Percentiles rank a stretch among this genome's conserved stretches.
These are phyloP conservation scores for Cremastinae sp. DNA, from an alignment of 2,888 invertebrate genomes.

Conservation along the genomic window DNA sequence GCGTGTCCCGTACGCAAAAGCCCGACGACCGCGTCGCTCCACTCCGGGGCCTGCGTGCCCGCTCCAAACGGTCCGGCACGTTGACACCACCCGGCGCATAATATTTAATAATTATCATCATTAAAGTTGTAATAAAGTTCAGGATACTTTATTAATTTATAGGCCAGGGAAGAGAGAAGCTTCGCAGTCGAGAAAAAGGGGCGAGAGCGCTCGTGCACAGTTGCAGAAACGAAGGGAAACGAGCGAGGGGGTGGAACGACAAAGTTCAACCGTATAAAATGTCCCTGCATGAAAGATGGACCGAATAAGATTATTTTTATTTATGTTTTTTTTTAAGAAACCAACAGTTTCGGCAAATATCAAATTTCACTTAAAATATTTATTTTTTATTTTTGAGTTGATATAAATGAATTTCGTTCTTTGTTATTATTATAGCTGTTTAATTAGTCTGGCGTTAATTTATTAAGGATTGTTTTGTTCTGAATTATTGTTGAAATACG, in stretches of 20 bases:
- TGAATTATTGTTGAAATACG: too few species aligned
- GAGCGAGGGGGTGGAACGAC: slow-evolving; percentile 1
- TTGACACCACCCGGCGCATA: slow-evolving; percentile 76
- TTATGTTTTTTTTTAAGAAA: too few species aligned
- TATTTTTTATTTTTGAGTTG: too few species aligned
- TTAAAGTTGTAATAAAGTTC: slow-evolving; percentile 80
- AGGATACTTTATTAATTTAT: slow-evolving; percentile 81
- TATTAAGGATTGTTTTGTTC: too few species aligned
- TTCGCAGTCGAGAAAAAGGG: slow-evolving; percentile 27
- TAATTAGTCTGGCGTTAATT: background rate
- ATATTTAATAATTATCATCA: slow-evolving; percentile 81
- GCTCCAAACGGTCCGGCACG: slow-evolving; percentile 53
- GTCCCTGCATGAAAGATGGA: background rate
- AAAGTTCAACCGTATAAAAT: slow-evolving; percentile 1
- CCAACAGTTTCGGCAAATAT: too few species aligned
- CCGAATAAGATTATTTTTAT: background rate
- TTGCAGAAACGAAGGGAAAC: background rate
- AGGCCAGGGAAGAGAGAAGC: slow-evolving; percentile 68
- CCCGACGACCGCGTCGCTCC: slow-evolving; percentile 31
- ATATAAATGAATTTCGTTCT: too few species aligned
- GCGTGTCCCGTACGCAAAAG: slow-evolving; percentile 18
- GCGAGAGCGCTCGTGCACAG: slow-evolving; percentile 15
- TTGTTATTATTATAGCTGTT: too few species aligned
- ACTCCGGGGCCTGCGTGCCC: slow-evolving; percentile 44
- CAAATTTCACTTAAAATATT: too few species aligned